phyloP scores from a whole-genome alignment of 2,888 invertebrate species.

The Melinaea menophilus region DNA sequence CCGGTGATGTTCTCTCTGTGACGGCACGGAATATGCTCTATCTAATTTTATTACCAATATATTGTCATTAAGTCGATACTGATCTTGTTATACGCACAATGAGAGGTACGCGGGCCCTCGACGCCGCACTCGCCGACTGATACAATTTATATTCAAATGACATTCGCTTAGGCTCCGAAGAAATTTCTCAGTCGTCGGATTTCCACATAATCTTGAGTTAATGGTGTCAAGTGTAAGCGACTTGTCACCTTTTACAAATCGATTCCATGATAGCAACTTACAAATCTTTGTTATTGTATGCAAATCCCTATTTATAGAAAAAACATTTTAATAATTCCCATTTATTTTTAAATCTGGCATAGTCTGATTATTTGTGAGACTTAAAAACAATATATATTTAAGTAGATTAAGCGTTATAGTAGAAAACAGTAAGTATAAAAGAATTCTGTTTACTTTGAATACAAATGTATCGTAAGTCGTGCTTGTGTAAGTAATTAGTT shows the following conservation, averaged over 20 bases:
- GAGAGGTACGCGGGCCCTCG: constrained; percentile 61
- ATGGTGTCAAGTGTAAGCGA: constrained; percentile 52
- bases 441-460: background rate
- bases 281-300: constrained; percentile 27
- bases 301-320: constrained; percentile 26
- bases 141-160: constrained; percentile 77
- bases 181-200: constrained; percentile 75
- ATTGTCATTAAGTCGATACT: constrained; percentile 78
- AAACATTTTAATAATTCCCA: constrained; percentile 1
- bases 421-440: background rate
- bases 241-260: constrained; percentile 29
- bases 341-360: background rate
- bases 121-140: constrained; percentile 51
- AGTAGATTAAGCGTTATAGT: background rate
- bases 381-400: constrained; percentile 2
- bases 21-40: constrained; percentile 72
- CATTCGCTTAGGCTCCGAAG: constrained; percentile 67
- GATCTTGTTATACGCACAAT: constrained; percentile 78
- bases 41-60: constrained; percentile 79
- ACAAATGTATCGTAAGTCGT: background rate
- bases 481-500: constrained; percentile 42
- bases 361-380: background rate
- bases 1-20: constrained; percentile 65
- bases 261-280: constrained; percentile 11
- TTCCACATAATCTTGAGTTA: constrained; percentile 72